These are phyloP conservation scores for Nestor notabilis DNA, from an alignment of 2,113 vertebrate genomes.

Conservation along the genomic window DNA sequence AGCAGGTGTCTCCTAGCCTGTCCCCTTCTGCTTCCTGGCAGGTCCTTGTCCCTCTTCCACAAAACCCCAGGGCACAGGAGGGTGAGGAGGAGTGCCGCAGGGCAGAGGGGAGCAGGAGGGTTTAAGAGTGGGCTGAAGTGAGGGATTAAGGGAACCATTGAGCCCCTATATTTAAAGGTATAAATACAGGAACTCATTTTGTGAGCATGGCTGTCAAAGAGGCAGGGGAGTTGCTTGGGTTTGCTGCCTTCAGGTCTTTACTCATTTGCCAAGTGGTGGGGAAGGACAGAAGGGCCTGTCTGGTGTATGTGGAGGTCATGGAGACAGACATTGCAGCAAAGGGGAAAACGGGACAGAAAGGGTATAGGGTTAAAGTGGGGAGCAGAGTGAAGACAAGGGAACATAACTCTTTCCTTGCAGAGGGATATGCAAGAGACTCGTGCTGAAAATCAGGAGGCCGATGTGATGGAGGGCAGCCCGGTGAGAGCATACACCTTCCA, in stretches of 20 bases:
- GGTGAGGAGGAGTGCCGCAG: background rate
- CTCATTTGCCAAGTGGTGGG: background rate
- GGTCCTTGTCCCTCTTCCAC: background rate
- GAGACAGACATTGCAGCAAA: background rate
- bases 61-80: fast-evolving
- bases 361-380: background rate
- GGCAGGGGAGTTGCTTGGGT: background rate
- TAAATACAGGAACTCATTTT: background rate
- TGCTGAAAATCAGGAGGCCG: background rate
- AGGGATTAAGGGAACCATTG: background rate
- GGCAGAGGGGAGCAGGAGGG: background rate
- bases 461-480: background rate
- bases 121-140: background rate
- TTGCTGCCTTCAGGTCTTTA: background rate
- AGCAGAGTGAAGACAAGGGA: background rate
- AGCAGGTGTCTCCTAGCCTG: background rate
- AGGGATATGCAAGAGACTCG: background rate
- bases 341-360: background rate
- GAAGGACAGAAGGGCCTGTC: background rate
- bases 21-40: background rate
- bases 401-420: background rate
- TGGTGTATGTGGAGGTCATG: background rate
- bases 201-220: background rate
- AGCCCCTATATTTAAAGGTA: background rate
- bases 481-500: fast-evolving